Evolutionary conservation across 2,797 vertebrate species (phyloP), one percentile per base, ranked within the genome.

Genomic region (Falco berigora): DNA sequence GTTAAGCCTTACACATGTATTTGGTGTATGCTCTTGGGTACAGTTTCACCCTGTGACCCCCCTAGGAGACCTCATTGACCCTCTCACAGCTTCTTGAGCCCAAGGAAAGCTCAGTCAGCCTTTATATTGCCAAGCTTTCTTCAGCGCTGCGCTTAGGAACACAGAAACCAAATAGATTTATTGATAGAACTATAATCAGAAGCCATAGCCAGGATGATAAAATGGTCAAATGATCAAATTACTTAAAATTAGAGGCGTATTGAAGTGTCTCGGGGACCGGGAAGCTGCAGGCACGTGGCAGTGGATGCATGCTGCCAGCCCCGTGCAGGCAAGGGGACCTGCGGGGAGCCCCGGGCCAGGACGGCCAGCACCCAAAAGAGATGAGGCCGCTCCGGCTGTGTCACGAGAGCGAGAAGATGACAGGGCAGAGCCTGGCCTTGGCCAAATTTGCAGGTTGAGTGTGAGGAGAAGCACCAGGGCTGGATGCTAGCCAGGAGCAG

Each of bases 131-230:
- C 62, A 91, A 86, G 38, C 58, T 89, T 94, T 67, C 87, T 82
- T 93, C 63, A 68, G 24, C 2, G 1, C 62, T 76, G 12, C 66
- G 6, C 83, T 91, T 66, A 83, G 30, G 55, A 86, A 52, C 86
- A 74, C 50, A 75, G 77, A 92, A 95, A 94, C 83, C 59, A 92
- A 93, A 96, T 79, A 78, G 96, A 96, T 97, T 92, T 97, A 91
- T 97, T 96, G 90, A 90, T 90, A 67, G 11, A 96, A 66, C 83
- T 79, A 71, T 96, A 95, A 96, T 83, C 96, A 91, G 61, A 90
- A 97, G 90, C 92, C 90, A 90, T 56, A 92, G 89, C 77, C 86
- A 83, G 89, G 94, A 88, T 91, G 92, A 96, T 96, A 93, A 94
- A 94, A 79, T 55, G 64, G 71, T 86, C 83, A 83, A 47, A 84